Base-by-base conservation (phyloP, 2,113 vertebrate species). In the Antechinus flavipes region DNA sequence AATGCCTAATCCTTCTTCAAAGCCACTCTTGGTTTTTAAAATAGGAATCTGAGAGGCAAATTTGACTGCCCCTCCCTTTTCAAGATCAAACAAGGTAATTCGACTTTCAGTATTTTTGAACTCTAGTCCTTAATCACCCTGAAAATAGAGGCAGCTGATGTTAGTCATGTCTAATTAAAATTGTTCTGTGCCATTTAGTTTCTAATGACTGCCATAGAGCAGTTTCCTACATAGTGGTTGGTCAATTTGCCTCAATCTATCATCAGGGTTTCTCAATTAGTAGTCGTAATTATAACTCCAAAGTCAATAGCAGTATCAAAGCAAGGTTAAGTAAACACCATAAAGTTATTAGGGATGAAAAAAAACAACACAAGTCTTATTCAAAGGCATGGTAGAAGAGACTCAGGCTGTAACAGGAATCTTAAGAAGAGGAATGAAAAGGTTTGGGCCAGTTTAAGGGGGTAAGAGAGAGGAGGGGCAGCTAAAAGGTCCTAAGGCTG, bases 311-410 rank as follows among this genome's bases (percentile, higher is more conserved):
- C 90, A 58, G 89, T 98, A 98, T 97, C 96, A 91, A 96, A 98
- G 97, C 94, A 97, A 98, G 97, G 98, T 96, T 98, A 98, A 97
- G 92, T 92, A 98, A 98, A 98, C 96, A 97, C 30, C 91, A 96
- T 95, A 97, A 96, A 98, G 95, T 96, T 90, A 96, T 93, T 96
- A 97, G 54, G 53, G 55, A 96, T 97, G 89, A 93, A 97, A 97
- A 97, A 84, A 93, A 54, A 93, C 84, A 2, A 1, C 89, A 91
- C 22, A 58, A 58, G 27, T 53, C 55, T n/a, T 94, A 92, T 90
- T 96, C 55, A 91, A n/a, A 97, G 93, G 94, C 92, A 56, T 90
- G 68, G 68, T 84, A 92, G 25, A 0, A 7, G 55, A 95, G 91
- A 56, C 94, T 89, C 58, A 46, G 90, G 91, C 49, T 94, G 93